Evolutionary conservation across 2,113 vertebrate species (phyloP).

Genomic region (Austrofundulus limnaeus): DNA sequence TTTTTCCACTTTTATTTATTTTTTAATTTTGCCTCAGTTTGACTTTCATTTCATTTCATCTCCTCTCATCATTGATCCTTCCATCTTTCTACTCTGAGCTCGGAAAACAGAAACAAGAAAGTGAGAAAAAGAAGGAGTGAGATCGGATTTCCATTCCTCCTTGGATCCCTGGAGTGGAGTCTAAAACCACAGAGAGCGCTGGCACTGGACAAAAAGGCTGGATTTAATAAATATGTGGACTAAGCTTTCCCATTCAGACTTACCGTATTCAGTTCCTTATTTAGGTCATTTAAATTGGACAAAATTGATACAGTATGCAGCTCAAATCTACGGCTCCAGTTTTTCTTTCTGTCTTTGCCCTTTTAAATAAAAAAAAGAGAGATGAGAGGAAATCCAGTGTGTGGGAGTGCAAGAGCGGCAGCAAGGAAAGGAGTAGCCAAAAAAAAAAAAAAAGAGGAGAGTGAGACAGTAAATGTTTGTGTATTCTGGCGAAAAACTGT

Average conservation of each 20-base stretch:
- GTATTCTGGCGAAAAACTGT: conserved; percentile 32
- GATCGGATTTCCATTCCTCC: conserved; percentile 79
- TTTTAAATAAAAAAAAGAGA: conserved; percentile 60
- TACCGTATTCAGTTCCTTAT: conserved; percentile 77
- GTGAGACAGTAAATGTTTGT: conserved; percentile 40
- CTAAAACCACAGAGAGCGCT: conserved; percentile 80
- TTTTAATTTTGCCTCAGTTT: conserved; percentile 2
- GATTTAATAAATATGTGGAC: conserved; percentile 82
- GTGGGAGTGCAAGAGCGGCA: conserved; percentile 53
- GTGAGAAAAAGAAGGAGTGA: conserved; percentile 18
- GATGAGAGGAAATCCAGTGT: conserved; percentile 61
- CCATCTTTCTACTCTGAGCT: conserved; percentile 43
- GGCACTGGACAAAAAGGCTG: conserved; percentile 79
- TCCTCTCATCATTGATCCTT: conserved; percentile 10
- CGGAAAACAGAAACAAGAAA: conserved; percentile 43
- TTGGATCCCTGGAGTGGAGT: conserved; percentile 76
- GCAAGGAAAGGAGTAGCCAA: conserved; percentile 36
- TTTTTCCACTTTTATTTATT: background rate
- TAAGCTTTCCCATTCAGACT: conserved; percentile 76
- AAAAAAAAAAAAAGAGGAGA: conserved; percentile 5
- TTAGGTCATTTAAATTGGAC: conserved; percentile 78
- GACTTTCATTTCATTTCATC: conserved; percentile 10
- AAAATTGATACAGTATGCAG: conserved; percentile 78
- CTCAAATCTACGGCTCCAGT: conserved; percentile 66
- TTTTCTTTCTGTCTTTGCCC: conserved; percentile 46